Evolutionary conservation across 2,888 invertebrate genomes (phyloP).

Genomic region (Portevinia maculata): DNA sequence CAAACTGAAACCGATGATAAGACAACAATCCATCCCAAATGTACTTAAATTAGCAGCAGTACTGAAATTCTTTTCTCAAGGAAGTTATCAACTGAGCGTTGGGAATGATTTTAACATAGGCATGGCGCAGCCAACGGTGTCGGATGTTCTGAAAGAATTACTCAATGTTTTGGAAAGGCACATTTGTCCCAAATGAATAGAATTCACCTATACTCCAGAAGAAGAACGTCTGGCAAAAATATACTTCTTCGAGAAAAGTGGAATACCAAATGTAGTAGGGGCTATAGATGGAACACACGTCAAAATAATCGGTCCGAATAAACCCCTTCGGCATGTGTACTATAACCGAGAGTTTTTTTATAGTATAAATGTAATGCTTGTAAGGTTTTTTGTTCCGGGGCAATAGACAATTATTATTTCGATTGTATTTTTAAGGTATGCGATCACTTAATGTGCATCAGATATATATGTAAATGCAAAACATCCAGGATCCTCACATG

Average conservation of each 20-base stretch:
- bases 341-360: background rate
- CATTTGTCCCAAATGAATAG: background rate
- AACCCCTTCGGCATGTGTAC: background rate
- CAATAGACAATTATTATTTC: background rate
- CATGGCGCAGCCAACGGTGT: background rate
- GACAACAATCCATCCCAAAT: too few species aligned
- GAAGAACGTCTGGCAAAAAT: constrained; percentile 19
- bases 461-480: constrained; percentile 1
- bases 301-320: background rate
- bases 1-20: too few species aligned
- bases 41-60: background rate
- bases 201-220: constrained; percentile 5
- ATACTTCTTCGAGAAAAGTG: constrained; percentile 23
- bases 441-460: constrained; percentile 22
- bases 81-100: background rate
- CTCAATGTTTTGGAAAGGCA: too few species aligned
- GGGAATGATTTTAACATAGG: background rate
- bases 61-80: background rate
- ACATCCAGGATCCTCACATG: constrained; percentile 16
- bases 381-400: background rate
- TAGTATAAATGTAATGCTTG: constrained; percentile 14
- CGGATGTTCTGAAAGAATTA: too few species aligned
- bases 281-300: constrained; percentile 10
- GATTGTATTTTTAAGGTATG: constrained; percentile 5
- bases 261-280: constrained; percentile 3